A percentile compares a stretch with the other conserved stretches of the same genome.
Conservation (phyloP, 1,140 invertebrate species). For the Drosophila gunungcola region DNA sequence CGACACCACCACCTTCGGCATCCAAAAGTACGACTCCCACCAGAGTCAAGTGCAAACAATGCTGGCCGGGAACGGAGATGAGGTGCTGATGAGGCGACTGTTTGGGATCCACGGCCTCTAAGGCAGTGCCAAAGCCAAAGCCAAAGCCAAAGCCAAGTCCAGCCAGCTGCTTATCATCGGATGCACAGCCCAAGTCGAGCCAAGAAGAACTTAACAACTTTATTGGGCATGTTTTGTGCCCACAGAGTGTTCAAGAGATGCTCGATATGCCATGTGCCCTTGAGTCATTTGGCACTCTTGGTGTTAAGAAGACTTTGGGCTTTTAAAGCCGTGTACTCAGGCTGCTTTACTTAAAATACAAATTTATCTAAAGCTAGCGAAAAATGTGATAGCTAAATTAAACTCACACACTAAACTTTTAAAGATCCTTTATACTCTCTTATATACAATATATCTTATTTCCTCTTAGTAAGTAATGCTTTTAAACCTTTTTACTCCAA, state of each 20-base stretch:
- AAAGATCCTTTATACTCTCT: too few relatives aligned
- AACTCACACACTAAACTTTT: too few relatives aligned
- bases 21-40: not conserved
- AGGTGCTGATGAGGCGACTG: not conserved
- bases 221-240: conserved; percentile 44
- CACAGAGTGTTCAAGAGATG: conserved; percentile 24
- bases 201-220: conserved; percentile 22
- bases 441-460: too few relatives aligned
- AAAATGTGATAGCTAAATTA: too few relatives aligned
- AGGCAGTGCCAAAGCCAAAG: conserved; percentile 17
- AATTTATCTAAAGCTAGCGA: too few relatives aligned
- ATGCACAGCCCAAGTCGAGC: conserved; percentile 3
- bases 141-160: conserved; percentile 24
- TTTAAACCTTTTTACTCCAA: too few relatives aligned
- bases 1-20: not conserved
- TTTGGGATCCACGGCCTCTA: conserved; percentile 3
- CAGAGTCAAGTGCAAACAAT: conserved; percentile 50
- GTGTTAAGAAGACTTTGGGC: conserved; percentile 2
- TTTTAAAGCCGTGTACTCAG: not conserved
- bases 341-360: too few relatives aligned
- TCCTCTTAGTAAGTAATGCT: too few relatives aligned
- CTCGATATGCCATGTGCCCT: conserved; percentile 19
- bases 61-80: not conserved
- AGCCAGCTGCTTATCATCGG: conserved; percentile 37
- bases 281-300: conserved; percentile 21